A percentile compares a stretch with the other conserved stretches of the same genome.
Conservation (phyloP, 2,113 vertebrate species). For the Labrus mixtus region DNA sequence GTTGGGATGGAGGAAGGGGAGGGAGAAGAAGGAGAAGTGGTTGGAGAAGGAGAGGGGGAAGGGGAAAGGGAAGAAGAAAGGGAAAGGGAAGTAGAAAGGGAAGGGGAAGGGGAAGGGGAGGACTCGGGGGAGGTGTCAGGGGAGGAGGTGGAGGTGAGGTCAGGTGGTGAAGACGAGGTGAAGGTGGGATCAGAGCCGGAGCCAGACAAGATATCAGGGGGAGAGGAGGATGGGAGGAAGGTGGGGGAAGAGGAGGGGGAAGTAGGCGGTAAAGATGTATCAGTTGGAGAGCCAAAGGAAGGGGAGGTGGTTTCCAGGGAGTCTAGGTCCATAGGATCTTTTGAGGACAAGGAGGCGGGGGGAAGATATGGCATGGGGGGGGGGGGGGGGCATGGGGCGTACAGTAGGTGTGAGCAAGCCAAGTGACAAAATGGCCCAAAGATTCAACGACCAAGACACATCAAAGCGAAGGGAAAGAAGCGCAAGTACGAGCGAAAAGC, state of each 20-base stretch:
- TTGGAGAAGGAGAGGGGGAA: too few species aligned
- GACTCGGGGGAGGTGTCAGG: neutral
- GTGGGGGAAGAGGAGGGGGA: neutral
- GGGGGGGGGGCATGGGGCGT: too few species aligned
- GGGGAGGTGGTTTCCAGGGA: constrained; percentile 14
- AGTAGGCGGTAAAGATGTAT: constrained; percentile 14
- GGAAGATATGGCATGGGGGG: neutral
- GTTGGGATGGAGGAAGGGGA: constrained; percentile 3
- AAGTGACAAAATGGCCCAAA: constrained; percentile 41
- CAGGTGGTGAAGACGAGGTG: constrained; percentile 22
- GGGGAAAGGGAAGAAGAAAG: neutral
- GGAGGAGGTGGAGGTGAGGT: neutral
- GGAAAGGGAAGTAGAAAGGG: neutral
- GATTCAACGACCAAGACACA: constrained; percentile 41
- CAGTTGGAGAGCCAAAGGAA: neutral
- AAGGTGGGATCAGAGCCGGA: constrained; percentile 43
- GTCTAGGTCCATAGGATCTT: constrained; percentile 42
- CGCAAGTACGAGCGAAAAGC: constrained; percentile 45
- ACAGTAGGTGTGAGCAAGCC: constrained; percentile 21
- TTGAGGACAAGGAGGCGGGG: neutral
- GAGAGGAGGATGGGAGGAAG: constrained; percentile 22
- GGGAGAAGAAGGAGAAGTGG: too few species aligned
- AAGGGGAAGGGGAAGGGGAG: neutral
- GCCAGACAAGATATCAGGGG: constrained; percentile 28
- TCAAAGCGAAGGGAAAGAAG: constrained; percentile 48